Conservation (phyloP, 1,140 invertebrate genomes). For the Phymorhynchus buccinoides region DNA sequence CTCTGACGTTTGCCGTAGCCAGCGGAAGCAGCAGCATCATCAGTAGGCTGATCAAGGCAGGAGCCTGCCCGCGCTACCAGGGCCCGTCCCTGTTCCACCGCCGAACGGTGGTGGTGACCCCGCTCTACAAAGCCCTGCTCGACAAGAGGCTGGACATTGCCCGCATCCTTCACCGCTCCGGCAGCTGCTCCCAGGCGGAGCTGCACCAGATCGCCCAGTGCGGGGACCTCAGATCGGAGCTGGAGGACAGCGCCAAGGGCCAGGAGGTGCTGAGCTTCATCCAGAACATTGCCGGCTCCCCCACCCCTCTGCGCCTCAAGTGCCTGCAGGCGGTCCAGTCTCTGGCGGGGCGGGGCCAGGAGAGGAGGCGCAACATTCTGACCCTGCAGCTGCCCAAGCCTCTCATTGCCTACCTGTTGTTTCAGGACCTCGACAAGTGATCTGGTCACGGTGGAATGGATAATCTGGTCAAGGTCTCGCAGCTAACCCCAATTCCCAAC, state of each 20-base stretch:
- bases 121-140: conserved; percentile 34
- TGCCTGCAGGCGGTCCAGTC: conserved; percentile 21
- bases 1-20: conserved; percentile 20
- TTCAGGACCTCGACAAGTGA: conserved; percentile 25
- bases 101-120: conserved; percentile 24
- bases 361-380: background rate
- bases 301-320: background rate
- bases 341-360: background rate
- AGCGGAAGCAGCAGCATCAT: conserved; percentile 21
- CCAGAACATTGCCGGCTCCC: background rate
- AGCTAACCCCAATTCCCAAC: too few species aligned
- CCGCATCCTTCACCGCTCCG: conserved; percentile 14
- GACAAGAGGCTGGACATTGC: conserved; percentile 35
- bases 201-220: conserved; percentile 26
- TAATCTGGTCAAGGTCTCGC: too few species aligned
- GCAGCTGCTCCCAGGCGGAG: conserved; percentile 30
- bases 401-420: conserved; percentile 18
- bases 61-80: conserved; percentile 23
- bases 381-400: conserved; percentile 26
- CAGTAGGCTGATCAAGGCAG: conserved; percentile 19
- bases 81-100: conserved; percentile 33
- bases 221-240: conserved; percentile 30
- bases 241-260: conserved; percentile 27
- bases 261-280: conserved; percentile 30
- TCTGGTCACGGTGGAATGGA: background rate